These are phyloP conservation scores for Physeter macrocephalus DNA, from an alignment of 2,113 vertebrate species.

Conservation along the genomic window DNA sequence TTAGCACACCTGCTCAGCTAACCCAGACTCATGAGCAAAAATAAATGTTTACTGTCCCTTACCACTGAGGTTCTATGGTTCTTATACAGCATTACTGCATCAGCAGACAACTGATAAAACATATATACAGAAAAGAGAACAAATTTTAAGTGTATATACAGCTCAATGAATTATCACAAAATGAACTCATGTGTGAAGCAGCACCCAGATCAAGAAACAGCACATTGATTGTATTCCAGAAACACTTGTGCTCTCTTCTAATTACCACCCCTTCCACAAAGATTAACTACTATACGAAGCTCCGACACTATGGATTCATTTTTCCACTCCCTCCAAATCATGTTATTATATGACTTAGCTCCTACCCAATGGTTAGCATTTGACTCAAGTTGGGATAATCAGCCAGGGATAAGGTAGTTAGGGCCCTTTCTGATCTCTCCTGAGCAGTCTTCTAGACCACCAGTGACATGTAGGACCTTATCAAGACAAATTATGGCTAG, in stretches of 20 bases:
- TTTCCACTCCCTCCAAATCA: background rate
- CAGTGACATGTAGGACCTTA: background rate
- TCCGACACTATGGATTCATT: background rate
- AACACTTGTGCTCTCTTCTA: background rate
- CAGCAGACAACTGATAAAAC: conserved; percentile 4
- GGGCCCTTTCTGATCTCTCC: background rate
- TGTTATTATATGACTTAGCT: background rate
- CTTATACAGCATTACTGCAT: background rate
- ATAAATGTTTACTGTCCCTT: background rate
- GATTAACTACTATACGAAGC: background rate
- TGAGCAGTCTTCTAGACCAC: background rate
- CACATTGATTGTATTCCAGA: background rate
- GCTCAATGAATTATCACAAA: background rate
- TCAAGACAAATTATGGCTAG: background rate
- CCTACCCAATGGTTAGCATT: background rate
- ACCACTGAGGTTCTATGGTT: background rate
- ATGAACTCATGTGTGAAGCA: background rate
- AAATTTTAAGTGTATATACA: background rate
- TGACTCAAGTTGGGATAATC: background rate
- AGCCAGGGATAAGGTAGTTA: background rate
- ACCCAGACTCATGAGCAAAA: background rate
- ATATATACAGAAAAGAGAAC: background rate
- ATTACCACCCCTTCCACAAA: background rate
- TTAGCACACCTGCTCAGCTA: background rate
- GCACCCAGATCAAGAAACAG: background rate